Conservation (phyloP, 1,140 invertebrate genomes). For the Ips typographus region DNA sequence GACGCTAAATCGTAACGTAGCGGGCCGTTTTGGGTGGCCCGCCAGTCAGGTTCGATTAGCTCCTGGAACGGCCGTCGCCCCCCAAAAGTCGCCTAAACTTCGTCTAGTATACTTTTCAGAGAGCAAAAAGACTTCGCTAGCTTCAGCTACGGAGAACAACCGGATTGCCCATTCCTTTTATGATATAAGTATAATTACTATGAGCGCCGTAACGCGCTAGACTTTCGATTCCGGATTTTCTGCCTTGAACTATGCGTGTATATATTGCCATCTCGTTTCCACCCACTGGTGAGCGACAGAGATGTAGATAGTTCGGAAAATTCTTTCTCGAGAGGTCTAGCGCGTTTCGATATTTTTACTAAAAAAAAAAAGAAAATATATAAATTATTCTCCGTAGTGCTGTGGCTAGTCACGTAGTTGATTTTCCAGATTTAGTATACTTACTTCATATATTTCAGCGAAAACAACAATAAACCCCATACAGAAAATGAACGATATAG, state of each 20-base stretch:
- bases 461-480: slow-evolving; percentile 19
- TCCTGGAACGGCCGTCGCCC: slow-evolving; percentile 33
- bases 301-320: no score
- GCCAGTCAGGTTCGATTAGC: slow-evolving; percentile 49
- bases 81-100: slow-evolving; percentile 36
- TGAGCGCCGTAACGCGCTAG: slow-evolving; percentile 25
- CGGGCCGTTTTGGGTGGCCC: slow-evolving; percentile 39
- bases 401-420: slow-evolving; percentile 44
- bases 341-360: no score
- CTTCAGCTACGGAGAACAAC: slow-evolving; percentile 41
- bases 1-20: slow-evolving; percentile 60
- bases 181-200: slow-evolving; percentile 15
- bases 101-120: slow-evolving; percentile 49
- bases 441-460: slow-evolving; percentile 28
- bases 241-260: no score
- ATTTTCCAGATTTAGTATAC: slow-evolving; percentile 38
- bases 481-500: slow-evolving; percentile 22
- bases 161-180: slow-evolving; percentile 25
- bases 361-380: not conserved
- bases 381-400: slow-evolving; percentile 33
- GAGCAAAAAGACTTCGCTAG: slow-evolving; percentile 51
- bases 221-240: not conserved
- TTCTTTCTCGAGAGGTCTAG: no score
- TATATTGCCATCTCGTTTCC: no score
- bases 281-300: no score